Percentiles rank a stretch among this genome's conserved stretches.
Evolutionary conservation across 2,888 invertebrate genomes (phyloP).

Genomic region (Sarcophaga rosellei): DNA sequence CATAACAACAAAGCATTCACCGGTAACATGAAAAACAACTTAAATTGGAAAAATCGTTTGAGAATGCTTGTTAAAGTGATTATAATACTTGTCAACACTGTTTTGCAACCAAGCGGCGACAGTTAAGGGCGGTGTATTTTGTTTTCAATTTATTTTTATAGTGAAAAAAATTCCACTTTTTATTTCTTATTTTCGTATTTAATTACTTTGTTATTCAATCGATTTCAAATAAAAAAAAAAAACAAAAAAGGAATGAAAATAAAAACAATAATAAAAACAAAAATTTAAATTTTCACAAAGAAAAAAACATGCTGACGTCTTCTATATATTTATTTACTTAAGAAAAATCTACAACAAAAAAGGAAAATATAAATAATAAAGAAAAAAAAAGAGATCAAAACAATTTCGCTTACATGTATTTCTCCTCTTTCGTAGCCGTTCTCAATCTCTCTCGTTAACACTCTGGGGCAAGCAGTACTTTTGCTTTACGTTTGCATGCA

Average conservation of each 20-base stretch:
- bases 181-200: slow-evolving; percentile 2
- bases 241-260: neutral
- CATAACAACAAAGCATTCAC: too few species aligned
- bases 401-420: slow-evolving; percentile 43
- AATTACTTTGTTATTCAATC: slow-evolving; percentile 18
- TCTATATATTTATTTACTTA: neutral
- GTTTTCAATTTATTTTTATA: neutral
- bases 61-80: too few species aligned
- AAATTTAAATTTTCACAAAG: neutral
- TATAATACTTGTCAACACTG: neutral
- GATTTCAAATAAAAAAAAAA: neutral
- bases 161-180: neutral
- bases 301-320: neutral
- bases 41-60: neutral
- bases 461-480: neutral
- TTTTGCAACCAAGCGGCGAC: neutral
- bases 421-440: slow-evolving; percentile 30
- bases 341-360: neutral
- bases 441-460: neutral
- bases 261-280: neutral
- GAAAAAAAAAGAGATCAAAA: slow-evolving; percentile 4
- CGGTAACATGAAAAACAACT: neutral
- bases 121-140: slow-evolving; percentile 24
- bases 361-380: neutral
- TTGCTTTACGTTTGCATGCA: slow-evolving; percentile 29